A percentile compares a stretch with the other conserved stretches of the same genome.
These are phyloP conservation scores for Rhyacichthys aspro DNA, from an alignment of 2,797 vertebrate species.

Conservation along the genomic window DNA sequence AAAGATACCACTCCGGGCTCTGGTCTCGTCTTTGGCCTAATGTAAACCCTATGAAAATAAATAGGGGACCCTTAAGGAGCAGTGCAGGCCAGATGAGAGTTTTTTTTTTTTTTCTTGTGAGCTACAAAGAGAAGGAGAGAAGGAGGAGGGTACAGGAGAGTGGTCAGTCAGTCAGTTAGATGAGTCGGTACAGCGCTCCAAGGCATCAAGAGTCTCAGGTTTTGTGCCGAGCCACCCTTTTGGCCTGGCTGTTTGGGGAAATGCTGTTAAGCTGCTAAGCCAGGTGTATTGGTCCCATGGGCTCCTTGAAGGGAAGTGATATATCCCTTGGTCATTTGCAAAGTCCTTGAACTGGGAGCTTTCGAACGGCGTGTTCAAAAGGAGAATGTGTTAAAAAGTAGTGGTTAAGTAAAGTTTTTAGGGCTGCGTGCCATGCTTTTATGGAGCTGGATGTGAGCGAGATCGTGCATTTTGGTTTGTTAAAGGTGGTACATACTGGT, in stretches of 20 bases:
- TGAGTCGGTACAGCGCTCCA: constrained; percentile 61
- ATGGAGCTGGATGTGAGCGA: too few relatives aligned
- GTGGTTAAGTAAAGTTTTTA: constrained; percentile 16
- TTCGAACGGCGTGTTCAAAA: constrained; percentile 39
- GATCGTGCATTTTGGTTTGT: too few relatives aligned
- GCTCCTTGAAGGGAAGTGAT: constrained; percentile 78
- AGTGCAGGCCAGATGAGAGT: constrained; percentile 39
- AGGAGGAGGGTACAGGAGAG: constrained; percentile 15
- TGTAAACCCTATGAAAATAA: constrained; percentile 81
- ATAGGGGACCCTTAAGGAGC: constrained; percentile 70
- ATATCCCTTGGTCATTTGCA: constrained; percentile 71
- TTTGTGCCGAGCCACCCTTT: constrained; percentile 73
- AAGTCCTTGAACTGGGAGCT: constrained; percentile 55
- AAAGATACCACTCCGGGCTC: constrained; percentile 85
- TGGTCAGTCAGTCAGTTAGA: constrained; percentile 66
- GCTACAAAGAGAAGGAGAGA: background rate
- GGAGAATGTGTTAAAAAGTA: constrained; percentile 9
- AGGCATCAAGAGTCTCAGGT: constrained; percentile 80
- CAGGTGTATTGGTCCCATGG: constrained; percentile 84
- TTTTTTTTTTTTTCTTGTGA: too few relatives aligned
- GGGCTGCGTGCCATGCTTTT: too few relatives aligned
- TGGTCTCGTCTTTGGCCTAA: constrained; percentile 79
- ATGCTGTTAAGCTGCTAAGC: constrained; percentile 85
- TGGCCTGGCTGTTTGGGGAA: constrained; percentile 78
- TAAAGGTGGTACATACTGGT: too few relatives aligned